These are phyloP conservation scores for Lepidostoma basale DNA, from an alignment of 1,140 invertebrate species.

Conservation along the genomic window DNA sequence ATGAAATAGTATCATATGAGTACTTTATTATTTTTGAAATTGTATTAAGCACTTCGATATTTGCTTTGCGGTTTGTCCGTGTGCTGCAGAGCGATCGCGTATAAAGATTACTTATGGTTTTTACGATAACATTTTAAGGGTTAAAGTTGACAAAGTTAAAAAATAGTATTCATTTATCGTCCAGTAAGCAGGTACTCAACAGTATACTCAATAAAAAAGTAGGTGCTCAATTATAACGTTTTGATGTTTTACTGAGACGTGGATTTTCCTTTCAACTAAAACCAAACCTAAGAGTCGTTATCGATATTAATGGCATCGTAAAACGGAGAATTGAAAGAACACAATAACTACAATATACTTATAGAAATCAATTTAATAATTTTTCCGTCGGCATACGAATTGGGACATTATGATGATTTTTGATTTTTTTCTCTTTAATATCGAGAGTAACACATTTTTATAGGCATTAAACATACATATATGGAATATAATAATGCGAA, in stretches of 20 bases:
- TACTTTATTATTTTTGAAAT: no score
- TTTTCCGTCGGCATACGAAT: slow-evolving; percentile 18
- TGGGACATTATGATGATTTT: slow-evolving; percentile 17
- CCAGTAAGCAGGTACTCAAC: no score
- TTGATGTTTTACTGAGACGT: background rate
- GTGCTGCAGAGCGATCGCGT: no score
- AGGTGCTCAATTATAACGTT: slow-evolving; percentile 10
- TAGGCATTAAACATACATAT: slow-evolving; percentile 10
- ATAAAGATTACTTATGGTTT: no score
- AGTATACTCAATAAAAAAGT: no score
- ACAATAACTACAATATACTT: background rate
- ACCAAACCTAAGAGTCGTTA: background rate
- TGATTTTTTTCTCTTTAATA: background rate
- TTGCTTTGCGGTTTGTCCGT: no score
- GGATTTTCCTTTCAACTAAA: background rate
- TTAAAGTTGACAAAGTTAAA: no score
- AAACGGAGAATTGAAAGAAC: background rate
- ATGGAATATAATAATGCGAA: slow-evolving; percentile 17
- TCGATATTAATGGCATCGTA: slow-evolving; percentile 32
- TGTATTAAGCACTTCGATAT: no score
- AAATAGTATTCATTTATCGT: no score
- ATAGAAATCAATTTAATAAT: background rate
- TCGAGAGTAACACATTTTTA: background rate
- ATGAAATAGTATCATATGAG: no score
- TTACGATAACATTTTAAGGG: no score